Evolutionary conservation across 2,113 vertebrate genomes (phyloP), one percentile per base, ranked within the genome.

Genomic region (Xiphophorus maculatus): DNA sequence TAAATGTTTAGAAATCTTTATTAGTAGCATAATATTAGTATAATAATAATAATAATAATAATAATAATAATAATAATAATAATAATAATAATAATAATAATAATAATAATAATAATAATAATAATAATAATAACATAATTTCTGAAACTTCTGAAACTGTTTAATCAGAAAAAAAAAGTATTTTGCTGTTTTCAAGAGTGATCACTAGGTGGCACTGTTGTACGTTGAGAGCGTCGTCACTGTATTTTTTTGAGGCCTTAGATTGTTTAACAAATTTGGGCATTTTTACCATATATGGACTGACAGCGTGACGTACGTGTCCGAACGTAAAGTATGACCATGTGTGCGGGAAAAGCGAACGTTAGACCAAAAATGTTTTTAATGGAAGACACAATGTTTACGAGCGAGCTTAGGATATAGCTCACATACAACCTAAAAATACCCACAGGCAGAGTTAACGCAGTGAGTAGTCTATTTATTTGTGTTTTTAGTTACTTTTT

Each of bases 291-390:
- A 77, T 42, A 84, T 81, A 54, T 63, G 84, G 85, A 62, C 0
- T 28, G 17, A 35, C 33, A 42, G 1, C 33, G 86, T 90, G 90
- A 90, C 87, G 73, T 6, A 0, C 3, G 0, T 3, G 48, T 72
- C 15, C 2, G 61, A 86, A 89, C 87, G 87, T 88, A 90, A 90
- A 88, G 69, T 70, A 51, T 92, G 84, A 88, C 30, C 10, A 42
- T 42, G 84, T 71, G 86, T 93, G 88, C 86, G 88, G 86, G 89
- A 91, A 88, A 89, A 71, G 68, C 84, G 80, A 88, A 88, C 84
- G 76, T 81, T 86, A 63, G 79, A 79, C 0, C 40, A n/a, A 54
- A 4, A 44, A 58, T 22, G 2, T n/a, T 81, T 68, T 71, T 35
- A 15, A 60, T 33, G 11, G 2, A 22, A 3, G 7, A 51, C 22